phyloP scores from a whole-genome alignment of 2,113 vertebrate genomes.

The Ammospiza caudacuta region DNA sequence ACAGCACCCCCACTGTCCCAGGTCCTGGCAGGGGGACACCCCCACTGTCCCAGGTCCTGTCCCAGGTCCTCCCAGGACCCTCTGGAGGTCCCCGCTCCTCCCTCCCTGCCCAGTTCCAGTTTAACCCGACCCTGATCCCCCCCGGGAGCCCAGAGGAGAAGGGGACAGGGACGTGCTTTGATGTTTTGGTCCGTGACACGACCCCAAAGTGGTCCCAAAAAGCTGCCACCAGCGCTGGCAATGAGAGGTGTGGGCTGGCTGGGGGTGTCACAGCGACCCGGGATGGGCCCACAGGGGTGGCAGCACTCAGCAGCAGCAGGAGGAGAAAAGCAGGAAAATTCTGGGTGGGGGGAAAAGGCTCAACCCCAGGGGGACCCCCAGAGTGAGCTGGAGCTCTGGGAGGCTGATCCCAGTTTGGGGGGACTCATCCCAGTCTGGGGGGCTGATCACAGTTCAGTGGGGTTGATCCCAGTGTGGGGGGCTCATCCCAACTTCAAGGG shows the following conservation, averaged over 20 bases:
- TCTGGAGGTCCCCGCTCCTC: background rate
- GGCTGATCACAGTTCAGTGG: no score
- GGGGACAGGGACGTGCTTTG: background rate
- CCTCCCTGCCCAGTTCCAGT: constrained; percentile 11
- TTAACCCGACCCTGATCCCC: background rate
- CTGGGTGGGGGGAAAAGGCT: background rate
- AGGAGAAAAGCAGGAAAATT: background rate
- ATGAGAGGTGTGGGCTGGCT: background rate
- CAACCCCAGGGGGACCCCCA: background rate
- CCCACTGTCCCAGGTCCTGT: no score
- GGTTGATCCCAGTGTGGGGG: no score
- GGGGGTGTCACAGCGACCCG: accelerated
- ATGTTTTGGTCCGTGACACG: background rate
- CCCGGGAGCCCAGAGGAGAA: background rate
- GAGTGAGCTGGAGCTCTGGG: no score
- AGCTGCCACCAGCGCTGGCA: background rate
- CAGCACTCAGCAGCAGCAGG: background rate
- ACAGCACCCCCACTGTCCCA: no score
- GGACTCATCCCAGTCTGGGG: no score
- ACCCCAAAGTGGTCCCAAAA: background rate
- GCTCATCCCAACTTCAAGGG: no score
- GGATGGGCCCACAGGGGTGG: background rate
- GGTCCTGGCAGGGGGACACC: background rate
- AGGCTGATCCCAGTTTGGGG: no score
- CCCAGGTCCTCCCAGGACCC: no score